Evolutionary conservation across 1,140 invertebrate species (phyloP), one percentile per base, ranked within the genome.

Genomic region (Lepidostoma basale): DNA sequence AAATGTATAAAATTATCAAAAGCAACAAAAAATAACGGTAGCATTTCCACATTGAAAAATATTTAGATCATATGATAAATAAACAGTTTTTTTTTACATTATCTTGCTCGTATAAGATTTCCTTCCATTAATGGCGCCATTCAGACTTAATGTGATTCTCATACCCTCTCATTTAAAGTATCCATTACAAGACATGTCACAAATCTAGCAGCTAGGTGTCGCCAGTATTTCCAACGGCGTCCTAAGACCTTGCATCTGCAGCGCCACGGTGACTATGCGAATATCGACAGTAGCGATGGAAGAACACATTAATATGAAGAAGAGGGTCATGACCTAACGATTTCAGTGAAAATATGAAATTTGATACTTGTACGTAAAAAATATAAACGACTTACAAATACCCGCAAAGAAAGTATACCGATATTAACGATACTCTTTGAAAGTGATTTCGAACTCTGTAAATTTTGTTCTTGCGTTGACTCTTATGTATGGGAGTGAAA

Each of bases 101-200:
- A 36, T 36, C 14, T 12, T n/a, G 33, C 33, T 1, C 14, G 33
- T 9, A 36, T 2, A 9, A 2, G 14, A 2, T 5, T 36, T 5
- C 33, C 14, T 6, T n/a, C 14, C 33, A 6, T 9, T 1, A 36
- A n/a, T 2, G 1, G 14, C 33, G 33, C 33, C 33, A 36, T n/a
- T 5, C 12, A 9, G 42, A n/a, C n/a, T n/a, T 45, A 8, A 8
- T 45, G 3, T 2, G 18, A 54, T 54, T n/a, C 30, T 54, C 49
- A 16, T 26, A 14, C 23, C 23, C 6, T 18, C 12, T 23, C 28
- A 26, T 16, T 54, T 23, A 54, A 33, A 30, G 23, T 54, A 54
- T 54, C 49, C 10, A 54, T 54, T 54, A 54, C 25, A 54, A 3
- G 49, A 54, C 49, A 54, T 54, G 26, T 54, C 10, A 54, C 23